Conservation (phyloP, 2,888 invertebrate species). For the Campoplex capitator region DNA sequence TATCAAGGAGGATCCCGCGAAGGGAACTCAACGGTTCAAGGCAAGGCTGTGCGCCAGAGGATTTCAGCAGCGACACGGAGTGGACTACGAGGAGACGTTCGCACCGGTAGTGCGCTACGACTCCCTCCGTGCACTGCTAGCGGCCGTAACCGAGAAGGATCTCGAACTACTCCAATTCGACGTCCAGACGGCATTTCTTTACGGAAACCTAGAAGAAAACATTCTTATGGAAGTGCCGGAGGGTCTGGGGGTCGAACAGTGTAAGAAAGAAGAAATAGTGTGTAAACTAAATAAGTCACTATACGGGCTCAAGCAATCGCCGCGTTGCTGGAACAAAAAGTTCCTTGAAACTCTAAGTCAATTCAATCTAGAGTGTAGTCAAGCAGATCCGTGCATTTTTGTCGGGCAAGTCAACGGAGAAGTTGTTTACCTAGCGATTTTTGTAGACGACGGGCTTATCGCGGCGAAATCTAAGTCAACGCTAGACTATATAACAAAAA, state of each 20-base stretch:
- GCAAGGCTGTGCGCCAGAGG: conserved; percentile 56
- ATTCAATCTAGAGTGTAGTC: neutral
- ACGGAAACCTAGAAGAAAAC: too few relatives aligned
- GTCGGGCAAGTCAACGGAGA: neutral
- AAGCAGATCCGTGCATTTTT: conserved; percentile 39
- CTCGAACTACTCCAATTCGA: neutral
- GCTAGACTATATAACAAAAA: neutral
- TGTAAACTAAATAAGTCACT: conserved; percentile 27
- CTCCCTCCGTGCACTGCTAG: conserved; percentile 4
- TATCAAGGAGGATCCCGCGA: neutral
- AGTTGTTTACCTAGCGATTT: conserved; percentile 42
- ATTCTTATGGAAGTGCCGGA: conserved; percentile 45
- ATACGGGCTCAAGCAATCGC: conserved; percentile 44
- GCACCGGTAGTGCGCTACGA: conserved; percentile 47
- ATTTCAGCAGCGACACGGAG: conserved; percentile 28
- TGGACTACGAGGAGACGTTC: conserved; percentile 51
- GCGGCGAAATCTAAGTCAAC: neutral
- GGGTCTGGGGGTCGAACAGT: neutral
- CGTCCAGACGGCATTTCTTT: too few relatives aligned
- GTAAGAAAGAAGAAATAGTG: neutral
- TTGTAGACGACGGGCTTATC: conserved; percentile 50
- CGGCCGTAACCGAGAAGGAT: conserved; percentile 13
- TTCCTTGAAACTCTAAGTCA: conserved; percentile 7
- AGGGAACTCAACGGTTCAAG: conserved; percentile 10
- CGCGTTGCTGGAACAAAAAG: conserved; percentile 25